Evolutionary conservation across 2,797 vertebrate species (phyloP).

Genomic region (Hoplostethus atlanticus): DNA sequence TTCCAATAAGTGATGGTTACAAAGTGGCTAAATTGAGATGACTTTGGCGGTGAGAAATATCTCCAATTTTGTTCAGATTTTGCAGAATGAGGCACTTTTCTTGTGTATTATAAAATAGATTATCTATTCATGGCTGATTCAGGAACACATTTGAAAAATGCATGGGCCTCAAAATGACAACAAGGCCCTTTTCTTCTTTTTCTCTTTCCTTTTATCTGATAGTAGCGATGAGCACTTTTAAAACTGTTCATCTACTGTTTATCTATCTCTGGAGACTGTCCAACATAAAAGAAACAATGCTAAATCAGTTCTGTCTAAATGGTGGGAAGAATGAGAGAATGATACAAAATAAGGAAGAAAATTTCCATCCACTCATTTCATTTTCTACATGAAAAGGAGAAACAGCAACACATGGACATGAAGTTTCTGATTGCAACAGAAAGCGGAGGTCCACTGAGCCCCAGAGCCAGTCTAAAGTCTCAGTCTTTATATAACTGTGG

Average conservation of each 20-base stretch:
- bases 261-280: conserved; percentile 4
- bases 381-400: conserved; percentile 8
- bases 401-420: background rate
- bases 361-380: background rate
- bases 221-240: background rate
- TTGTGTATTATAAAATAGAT: conserved; percentile 28
- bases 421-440: too few species aligned
- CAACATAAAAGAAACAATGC: conserved; percentile 27
- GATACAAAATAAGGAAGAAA: conserved; percentile 5
- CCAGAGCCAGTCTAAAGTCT: too few species aligned
- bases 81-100: conserved; percentile 6
- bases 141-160: conserved; percentile 5
- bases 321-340: background rate
- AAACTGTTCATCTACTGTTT: background rate
- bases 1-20: conserved; percentile 5
- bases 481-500: too few species aligned
- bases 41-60: conserved; percentile 17
- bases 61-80: conserved; percentile 19
- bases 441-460: too few species aligned
- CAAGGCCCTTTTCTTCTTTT: background rate
- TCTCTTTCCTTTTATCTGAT: conserved; percentile 23
- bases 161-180: conserved; percentile 8
- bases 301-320: conserved; percentile 12
- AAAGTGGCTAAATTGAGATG: conserved; percentile 7
- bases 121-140: conserved; percentile 7